Evolutionary conservation across 2,888 invertebrate genomes (phyloP), one percentile per base, ranked within the genome.

Genomic region (Alloscopus bannaensis): DNA sequence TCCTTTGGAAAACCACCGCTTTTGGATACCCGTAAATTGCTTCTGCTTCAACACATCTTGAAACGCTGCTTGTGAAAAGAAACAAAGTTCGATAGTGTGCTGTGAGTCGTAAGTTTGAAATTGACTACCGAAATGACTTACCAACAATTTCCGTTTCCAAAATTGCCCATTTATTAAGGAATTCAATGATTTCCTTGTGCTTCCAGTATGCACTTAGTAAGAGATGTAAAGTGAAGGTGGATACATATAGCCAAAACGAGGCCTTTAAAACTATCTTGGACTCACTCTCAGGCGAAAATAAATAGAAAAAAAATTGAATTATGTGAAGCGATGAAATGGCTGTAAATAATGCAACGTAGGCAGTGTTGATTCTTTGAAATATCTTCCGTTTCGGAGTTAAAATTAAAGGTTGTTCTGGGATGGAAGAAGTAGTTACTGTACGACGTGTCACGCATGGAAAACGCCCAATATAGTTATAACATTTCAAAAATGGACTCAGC

Each of bases 111-210:
- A n/a, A n/a, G n/a, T n/a, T n/a, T n/a, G n/a, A n/a, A n/a, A n/a
- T n/a, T n/a, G n/a, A n/a, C n/a, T n/a, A n/a, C n/a, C n/a, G n/a
- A n/a, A n/a, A n/a, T n/a, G n/a, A n/a, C n/a, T 57, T 18, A 57
- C 57, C 57, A 26, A 57, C 6, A n/a, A 57, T 57, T 11, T 29
- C 11, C 3, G 3, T 3, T 18, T 57, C 57, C 11, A 57, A n/a
- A n/a, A 31, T 13, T 26, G 65, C 31, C 65, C 65, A 66, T 6
- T 29, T 13, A 16, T 66, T 66, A 2, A 66, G 16, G 22, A 66
- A 66, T 11, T 47, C 31, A 11, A 47, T 2, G 2, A 50, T 50
- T 31, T 66, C 29, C 16, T 26, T 3, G 22, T 66, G 65, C 8
- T 50, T 47, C 1, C 13, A 1, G 16, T 13, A 66, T 22, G 31